phyloP scores from a whole-genome alignment of 2,888 invertebrate genomes.

The Sycophila texana region DNA sequence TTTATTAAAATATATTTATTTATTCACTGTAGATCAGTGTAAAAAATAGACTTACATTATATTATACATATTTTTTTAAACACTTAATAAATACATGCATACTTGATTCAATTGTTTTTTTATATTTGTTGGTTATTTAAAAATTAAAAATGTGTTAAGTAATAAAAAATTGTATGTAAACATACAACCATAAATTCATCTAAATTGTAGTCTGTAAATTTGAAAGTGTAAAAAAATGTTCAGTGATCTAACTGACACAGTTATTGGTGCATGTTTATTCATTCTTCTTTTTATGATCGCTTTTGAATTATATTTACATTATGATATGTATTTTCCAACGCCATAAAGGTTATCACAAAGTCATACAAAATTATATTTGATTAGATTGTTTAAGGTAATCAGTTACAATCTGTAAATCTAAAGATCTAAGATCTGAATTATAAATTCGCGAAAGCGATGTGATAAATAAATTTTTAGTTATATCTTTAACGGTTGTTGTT shows the following conservation, averaged over 20 bases:
- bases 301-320: constrained; percentile 68
- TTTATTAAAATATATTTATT: constrained; percentile 20
- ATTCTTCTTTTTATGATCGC: constrained; percentile 60
- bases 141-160: constrained; percentile 7
- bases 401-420: constrained; percentile 40
- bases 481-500: constrained; percentile 52
- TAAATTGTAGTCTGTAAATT: constrained; percentile 1
- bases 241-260: constrained; percentile 30
- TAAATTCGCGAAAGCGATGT: constrained; percentile 66
- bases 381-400: constrained; percentile 26
- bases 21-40: constrained; percentile 34
- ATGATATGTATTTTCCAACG: constrained; percentile 66
- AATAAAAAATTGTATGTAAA: constrained; percentile 19
- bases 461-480: constrained; percentile 60
- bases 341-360: constrained; percentile 33
- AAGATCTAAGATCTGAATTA: constrained; percentile 43
- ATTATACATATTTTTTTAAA: not conserved
- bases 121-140: not conserved
- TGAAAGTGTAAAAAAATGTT: constrained; percentile 28
- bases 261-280: constrained; percentile 20
- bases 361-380: constrained; percentile 7
- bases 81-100: not conserved
- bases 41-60: constrained; percentile 17
- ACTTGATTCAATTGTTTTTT: constrained; percentile 35
- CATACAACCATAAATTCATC: constrained; percentile 42